Conservation (phyloP, 2,797 vertebrate species). For the Bufotes viridis region DNA sequence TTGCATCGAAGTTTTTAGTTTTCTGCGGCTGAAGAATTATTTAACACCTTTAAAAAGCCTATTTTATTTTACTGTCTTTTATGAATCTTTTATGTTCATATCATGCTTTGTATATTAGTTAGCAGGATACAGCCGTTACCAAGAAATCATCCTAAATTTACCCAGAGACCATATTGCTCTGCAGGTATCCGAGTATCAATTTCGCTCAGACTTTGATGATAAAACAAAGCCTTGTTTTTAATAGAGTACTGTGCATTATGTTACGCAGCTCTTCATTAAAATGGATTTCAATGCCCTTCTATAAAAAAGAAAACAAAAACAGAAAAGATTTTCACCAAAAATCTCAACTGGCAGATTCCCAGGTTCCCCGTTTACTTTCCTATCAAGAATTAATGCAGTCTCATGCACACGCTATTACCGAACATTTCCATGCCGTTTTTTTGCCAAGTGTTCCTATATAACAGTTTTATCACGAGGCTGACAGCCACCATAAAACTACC, state of each 20-base stretch:
- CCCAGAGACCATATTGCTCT: constrained; percentile 6
- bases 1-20: constrained; percentile 20
- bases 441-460: constrained; percentile 88
- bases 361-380: constrained; percentile 79
- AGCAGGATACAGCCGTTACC: not conserved
- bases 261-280: constrained; percentile 70
- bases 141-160: constrained; percentile 29
- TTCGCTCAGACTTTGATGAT: constrained; percentile 64
- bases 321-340: constrained; percentile 68
- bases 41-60: not conserved
- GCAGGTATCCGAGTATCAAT: constrained; percentile 44
- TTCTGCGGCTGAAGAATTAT: not conserved
- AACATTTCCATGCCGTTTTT: constrained; percentile 83
- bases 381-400: constrained; percentile 85
- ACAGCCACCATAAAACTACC: constrained; percentile 87
- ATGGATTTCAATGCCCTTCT: constrained; percentile 68
- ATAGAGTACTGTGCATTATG: constrained; percentile 63
- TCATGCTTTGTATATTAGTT: constrained; percentile 41
- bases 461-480: constrained; percentile 89
- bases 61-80: constrained; percentile 35
- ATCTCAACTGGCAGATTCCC: constrained; percentile 78
- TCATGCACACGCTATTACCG: constrained; percentile 83
- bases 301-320: constrained; percentile 7
- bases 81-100: constrained; percentile 23
- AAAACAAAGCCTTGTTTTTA: constrained; percentile 61